These are phyloP conservation scores for Helarctos malayanus DNA, from an alignment of 2,797 vertebrate species.

Conservation along the genomic window DNA sequence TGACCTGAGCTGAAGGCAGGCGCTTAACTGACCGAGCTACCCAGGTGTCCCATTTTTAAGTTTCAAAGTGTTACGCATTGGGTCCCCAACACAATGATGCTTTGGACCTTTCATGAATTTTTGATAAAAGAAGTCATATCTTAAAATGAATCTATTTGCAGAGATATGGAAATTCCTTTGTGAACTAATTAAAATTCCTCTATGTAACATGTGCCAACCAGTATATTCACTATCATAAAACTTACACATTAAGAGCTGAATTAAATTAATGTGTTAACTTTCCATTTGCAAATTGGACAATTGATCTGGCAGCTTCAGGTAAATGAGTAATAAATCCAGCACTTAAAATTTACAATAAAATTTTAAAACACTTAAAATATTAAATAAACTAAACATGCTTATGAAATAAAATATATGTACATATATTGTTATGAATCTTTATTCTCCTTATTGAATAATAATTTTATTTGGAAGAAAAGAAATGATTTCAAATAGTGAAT, in stretches of 20 bases:
- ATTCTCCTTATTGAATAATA: conserved; percentile 65
- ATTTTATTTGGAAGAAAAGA: conserved; percentile 45
- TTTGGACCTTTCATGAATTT: background rate
- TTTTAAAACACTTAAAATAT: background rate
- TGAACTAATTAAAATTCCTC: conserved; percentile 42
- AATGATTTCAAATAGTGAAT: conserved; percentile 50
- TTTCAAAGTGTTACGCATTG: background rate
- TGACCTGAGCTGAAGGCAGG: too few relatives aligned
- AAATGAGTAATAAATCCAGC: background rate
- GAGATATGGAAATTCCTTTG: background rate
- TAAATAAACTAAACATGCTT: background rate
- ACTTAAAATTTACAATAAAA: conserved; percentile 22
- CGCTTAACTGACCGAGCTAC: too few relatives aligned
- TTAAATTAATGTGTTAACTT: conserved; percentile 47
- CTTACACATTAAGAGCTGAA: background rate
- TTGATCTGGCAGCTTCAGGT: background rate
- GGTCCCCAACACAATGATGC: background rate
- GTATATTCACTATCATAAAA: background rate
- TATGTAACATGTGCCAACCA: background rate
- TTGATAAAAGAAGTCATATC: background rate
- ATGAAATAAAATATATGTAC: conserved; percentile 18
- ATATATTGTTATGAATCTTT: conserved; percentile 54
- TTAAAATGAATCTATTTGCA: background rate
- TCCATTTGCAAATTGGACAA: conserved; percentile 28
- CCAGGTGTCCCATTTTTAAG: background rate